Base-by-base conservation (phyloP, 2,113 vertebrate genomes). In the Pelodiscus sinensis region DNA sequence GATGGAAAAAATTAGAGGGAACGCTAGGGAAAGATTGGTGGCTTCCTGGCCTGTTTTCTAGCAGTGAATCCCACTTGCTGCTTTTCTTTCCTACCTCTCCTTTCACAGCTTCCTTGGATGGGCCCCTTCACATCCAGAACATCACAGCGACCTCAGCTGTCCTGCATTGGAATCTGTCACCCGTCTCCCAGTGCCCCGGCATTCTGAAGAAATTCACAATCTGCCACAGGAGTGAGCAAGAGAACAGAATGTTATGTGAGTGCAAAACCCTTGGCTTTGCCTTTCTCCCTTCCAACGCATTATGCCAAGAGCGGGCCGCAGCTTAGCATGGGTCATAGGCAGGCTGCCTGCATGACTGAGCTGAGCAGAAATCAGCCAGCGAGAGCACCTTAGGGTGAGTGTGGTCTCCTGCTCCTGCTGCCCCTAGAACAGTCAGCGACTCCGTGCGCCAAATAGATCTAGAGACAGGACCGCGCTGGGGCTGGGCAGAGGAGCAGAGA, bases 141-240 rank as follows among this genome's bases (percentile, higher is more conserved):
- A 7, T 8, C 81, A 96, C 75, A 21, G 0, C 35, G 0, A 18
- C 19, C 2, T 93, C 89, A 0, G 86, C 35, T 1, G 2, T 54
- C 0, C 90, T 98, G 4, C n/a, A 0, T 35, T 98, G 98, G 98
- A 21, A 52, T 0, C 94, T 92, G 0, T 96, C 98, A 1, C 54
- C 5, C 0, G 96, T 98, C 0, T 88, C 94, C 0, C 0, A 81
- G 29, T 98, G 98, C 25, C 97, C 97, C 0, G 96, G 97, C 0
- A 29, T 2, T 0, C 60, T 98, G 85, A n/a, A 50, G 81, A 91
- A 92, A 22, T 98, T 98, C 2, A 25, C 94, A 1, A 2, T 98
- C 54, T 95, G 90, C 82, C 96, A 85, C 3, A 0, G 0, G 0
- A 50, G 93, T 0, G 2, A 92, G 3, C 82, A 87, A 29, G 73